A percentile compares a stretch with the other conserved stretches of the same genome.
Conservation (phyloP, 2,113 vertebrate species). For the Gymnogyps californianus region DNA sequence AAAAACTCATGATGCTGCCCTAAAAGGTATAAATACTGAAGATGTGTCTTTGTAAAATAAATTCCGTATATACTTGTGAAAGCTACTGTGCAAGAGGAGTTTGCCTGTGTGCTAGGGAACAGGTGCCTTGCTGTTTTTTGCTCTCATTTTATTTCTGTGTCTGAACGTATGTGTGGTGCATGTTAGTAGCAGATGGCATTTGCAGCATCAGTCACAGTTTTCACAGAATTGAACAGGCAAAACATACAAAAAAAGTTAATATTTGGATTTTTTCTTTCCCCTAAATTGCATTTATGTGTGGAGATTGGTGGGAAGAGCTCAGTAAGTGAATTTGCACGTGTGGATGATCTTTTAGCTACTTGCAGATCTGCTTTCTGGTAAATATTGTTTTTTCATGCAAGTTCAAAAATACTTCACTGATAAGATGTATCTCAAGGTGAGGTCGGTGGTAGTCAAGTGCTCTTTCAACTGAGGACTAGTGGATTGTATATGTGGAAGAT, state of each 20-base stretch:
- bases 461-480: background rate
- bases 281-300: background rate
- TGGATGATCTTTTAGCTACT: background rate
- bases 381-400: background rate
- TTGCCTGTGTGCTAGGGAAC: background rate
- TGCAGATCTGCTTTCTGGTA: background rate
- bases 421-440: background rate
- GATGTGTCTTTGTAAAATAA: background rate
- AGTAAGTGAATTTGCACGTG: background rate
- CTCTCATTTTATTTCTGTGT: background rate
- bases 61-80: background rate
- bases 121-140: background rate
- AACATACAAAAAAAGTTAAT: background rate
- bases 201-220: slow-evolving; percentile 4
- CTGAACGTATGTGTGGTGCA: background rate
- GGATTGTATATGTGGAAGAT: background rate
- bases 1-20: background rate
- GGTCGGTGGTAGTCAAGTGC: background rate
- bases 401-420: background rate
- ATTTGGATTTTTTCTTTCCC: background rate
- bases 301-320: background rate
- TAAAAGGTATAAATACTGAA: background rate
- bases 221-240: background rate
- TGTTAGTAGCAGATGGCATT: slow-evolving; percentile 1
- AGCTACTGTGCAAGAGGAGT: background rate